Evolutionary conservation across 2,113 vertebrate genomes (phyloP).

Genomic region (Lethenteron reissneri): DNA sequence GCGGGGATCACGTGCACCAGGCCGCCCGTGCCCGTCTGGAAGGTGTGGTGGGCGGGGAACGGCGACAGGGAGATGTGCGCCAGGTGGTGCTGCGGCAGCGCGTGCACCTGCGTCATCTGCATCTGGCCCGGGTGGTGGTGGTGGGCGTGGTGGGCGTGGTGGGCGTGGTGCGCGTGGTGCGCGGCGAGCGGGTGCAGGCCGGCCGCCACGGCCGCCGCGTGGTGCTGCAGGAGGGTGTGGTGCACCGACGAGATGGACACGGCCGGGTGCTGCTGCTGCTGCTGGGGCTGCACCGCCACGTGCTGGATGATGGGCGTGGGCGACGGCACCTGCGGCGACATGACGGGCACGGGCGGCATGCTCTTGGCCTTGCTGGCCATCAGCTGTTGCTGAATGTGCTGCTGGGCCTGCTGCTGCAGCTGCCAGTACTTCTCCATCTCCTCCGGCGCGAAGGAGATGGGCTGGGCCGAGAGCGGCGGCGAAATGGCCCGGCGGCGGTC

Average conservation of each 20-base stretch:
- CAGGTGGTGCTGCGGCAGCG: conserved; percentile 83
- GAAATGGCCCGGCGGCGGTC: neutral
- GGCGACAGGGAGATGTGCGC: conserved; percentile 78
- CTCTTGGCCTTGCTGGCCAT: conserved; percentile 84
- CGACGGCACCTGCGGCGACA: conserved; percentile 19
- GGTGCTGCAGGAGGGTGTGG: conserved; percentile 82
- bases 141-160: conserved; percentile 43
- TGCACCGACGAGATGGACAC: conserved; percentile 76
- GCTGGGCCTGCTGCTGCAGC: conserved; percentile 84
- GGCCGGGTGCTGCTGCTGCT: conserved; percentile 23
- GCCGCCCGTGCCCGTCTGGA: conserved; percentile 70
- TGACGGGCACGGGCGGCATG: conserved; percentile 29
- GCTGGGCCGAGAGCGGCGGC: conserved; percentile 54
- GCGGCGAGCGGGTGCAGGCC: conserved; percentile 31
- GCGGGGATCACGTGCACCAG: conserved; percentile 96
- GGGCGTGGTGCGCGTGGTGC: conserved; percentile 50
- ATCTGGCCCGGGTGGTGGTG: conserved; percentile 58
- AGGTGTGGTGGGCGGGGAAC: conserved; percentile 69
- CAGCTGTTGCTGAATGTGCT: conserved; percentile 96
- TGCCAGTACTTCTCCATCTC: conserved; percentile 99
- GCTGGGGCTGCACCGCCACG: conserved; percentile 23
- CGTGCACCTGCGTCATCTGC: conserved; percentile 75
- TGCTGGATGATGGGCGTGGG: conserved; percentile 1
- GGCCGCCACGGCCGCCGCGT: conserved; percentile 50
- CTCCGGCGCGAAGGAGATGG: conserved; percentile 86